Base-by-base conservation (phyloP, 2,797 vertebrate species). In the Hemibagrus guttatus region DNA sequence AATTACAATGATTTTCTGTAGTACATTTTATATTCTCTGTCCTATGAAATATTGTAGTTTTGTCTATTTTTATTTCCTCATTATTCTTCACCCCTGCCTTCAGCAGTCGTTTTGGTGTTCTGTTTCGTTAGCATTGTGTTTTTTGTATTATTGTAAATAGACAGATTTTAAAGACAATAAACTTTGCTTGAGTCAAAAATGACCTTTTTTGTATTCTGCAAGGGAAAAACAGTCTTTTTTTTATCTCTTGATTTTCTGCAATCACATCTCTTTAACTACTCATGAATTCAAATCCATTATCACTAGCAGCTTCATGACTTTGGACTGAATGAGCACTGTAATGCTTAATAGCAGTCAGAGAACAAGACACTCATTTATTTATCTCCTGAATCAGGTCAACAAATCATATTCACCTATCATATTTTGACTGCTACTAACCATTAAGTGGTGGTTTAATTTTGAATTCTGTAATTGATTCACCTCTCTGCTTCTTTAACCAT, bases 91-190 rank as follows among this genome's bases (percentile, higher is more conserved):
- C 59, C 95, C 4, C 95, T 93, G 92, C 89, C 93, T 94, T 94
- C 95, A 95, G 80, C 69, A 95, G 94, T 64, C 92, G 92, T 94
- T 95, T 95, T 94, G 96, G 95, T 95, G 92, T 92, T 94, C 94
- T 97, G 96, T 96, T 94, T 95, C 93, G 95, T 96, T 96, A 97
- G 96, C 95, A 93, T 95, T 95, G 94, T 96, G 94, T 95, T 93
- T 95, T 95, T 94, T 95, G 90, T 96, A 95, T 95, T 95, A 95
- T 96, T 97, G 96, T 97, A 97, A 96, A 97, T 97, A 97, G 95
- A 96, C 75, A 84, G 86, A 86, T 88, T 90, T 97, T 96, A 98
- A 98, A 98, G 97, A 97, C 97, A 99, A 99, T 99, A 99, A 99
- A 98, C 97, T 95, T 97, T 96, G 97, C 96, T 97, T 96, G 96